Conservation (phyloP, 2,113 vertebrate species). For the Collichthys lucidus region DNA sequence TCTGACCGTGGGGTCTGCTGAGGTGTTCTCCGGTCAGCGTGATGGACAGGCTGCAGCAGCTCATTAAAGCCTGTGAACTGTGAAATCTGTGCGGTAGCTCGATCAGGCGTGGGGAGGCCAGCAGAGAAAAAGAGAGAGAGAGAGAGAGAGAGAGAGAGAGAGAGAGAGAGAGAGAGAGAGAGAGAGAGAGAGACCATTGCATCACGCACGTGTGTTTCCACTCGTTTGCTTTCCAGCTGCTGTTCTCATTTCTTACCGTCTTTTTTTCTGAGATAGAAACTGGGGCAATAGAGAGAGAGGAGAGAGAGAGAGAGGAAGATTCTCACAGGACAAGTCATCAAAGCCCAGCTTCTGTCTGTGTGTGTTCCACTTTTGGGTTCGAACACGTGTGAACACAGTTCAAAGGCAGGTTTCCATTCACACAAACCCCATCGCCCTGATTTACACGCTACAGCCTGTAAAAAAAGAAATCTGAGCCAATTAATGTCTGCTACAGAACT, state of each 20-base stretch:
- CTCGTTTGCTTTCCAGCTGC: constrained; percentile 69
- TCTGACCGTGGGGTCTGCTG: constrained; percentile 37
- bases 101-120: constrained; percentile 9
- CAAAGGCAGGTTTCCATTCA: constrained; percentile 55
- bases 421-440: constrained; percentile 32
- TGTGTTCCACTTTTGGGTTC: constrained; percentile 59
- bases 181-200: constrained; percentile 11
- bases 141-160: constrained; percentile 8
- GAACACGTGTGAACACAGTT: constrained; percentile 53
- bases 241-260: constrained; percentile 56
- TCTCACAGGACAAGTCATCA: constrained; percentile 76
- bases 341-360: constrained; percentile 41
- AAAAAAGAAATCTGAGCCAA: constrained; percentile 13
- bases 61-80: constrained; percentile 78
- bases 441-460: constrained; percentile 26
- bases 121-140: constrained; percentile 13
- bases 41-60: constrained; percentile 73
- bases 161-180: neutral
- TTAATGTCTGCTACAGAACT: constrained; percentile 28
- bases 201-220: constrained; percentile 60
- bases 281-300: constrained; percentile 60
- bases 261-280: constrained; percentile 61
- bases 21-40: constrained; percentile 56
- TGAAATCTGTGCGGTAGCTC: constrained; percentile 70
- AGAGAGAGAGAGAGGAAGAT: constrained; percentile 35